Base-by-base conservation (phyloP, 2,797 vertebrate species). In the Micromesistius poutassou region DNA sequence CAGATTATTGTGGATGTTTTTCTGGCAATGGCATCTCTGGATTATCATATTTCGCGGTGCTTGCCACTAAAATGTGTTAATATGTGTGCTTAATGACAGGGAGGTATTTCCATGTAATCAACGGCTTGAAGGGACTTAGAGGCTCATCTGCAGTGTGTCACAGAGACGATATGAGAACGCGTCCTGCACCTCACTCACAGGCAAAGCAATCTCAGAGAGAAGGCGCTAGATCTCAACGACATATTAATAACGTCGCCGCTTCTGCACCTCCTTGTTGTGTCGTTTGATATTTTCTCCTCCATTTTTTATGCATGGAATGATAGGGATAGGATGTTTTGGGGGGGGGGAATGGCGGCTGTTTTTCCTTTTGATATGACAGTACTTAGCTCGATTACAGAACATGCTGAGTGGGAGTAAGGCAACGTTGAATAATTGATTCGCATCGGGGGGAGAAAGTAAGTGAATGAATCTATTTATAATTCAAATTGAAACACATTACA, bases 401-500 rank as follows among this genome's bases (percentile, higher is more conserved):
- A 87, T 74, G 81, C 75, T 76, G 88, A 87, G 80, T 79, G 78
- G 77, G 87, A 91, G 84, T 76, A 88, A 87, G 86, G 89, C 84
- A 89, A 84, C 83, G 85, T 76, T 91, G 77, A 91, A 93, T 91
- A 89, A 93, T 91, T 89, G 87, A 92, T 91, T 81, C 78, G 71
- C 76, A 74, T 68, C 55, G 22, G 46, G 19, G 46, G 46, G 19
- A 12, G 79, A 87, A 92, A 90, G 88, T 87, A 90, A 76, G 74
- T 82, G 80, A 40, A 78, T 75, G 81, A 30, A 74, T 72, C 55
- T 75, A 83, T 90, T 83, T 77, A 92, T 93, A 90, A 91, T 91
- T 93, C 78, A 92, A 87, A 87, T 83, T 86, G 66, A 88, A 87
- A 79, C 83, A 81, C 85, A 88, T 88, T 89, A 86, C 78, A 76